These are phyloP conservation scores for Lamellibrachia columna DNA, from an alignment of 2,888 invertebrate species.

Conservation along the genomic window DNA sequence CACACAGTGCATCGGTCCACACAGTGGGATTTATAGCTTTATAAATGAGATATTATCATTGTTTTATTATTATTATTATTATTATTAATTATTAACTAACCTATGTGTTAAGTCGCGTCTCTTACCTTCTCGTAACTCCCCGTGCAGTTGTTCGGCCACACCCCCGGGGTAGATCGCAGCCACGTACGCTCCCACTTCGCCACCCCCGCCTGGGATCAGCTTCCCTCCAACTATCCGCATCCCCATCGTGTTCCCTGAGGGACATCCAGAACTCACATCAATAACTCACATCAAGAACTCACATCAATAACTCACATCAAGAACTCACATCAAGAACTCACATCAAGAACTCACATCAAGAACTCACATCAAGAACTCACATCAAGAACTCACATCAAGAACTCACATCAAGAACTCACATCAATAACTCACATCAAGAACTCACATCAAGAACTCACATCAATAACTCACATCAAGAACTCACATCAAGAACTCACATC, in stretches of 20 bases:
- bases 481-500: neutral
- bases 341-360: neutral
- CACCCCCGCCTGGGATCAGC: constrained; percentile 67
- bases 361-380: neutral
- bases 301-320: neutral
- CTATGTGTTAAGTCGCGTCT: neutral
- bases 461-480: neutral
- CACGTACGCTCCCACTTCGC: constrained; percentile 71
- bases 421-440: neutral
- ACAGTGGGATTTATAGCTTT: no score
- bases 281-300: neutral
- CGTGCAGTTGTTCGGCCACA: constrained; percentile 69
- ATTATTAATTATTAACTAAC: no score
- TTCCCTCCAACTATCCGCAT: constrained; percentile 73
- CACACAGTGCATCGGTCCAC: neutral
- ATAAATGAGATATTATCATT: no score
- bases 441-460: neutral
- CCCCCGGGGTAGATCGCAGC: constrained; percentile 70
- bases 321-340: neutral
- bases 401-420: neutral
- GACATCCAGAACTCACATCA: neutral
- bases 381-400: neutral
- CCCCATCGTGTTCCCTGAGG: constrained; percentile 69
- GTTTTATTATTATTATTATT: no score
- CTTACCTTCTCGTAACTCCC: constrained; percentile 71